These are phyloP conservation scores for Ancistrus triradiatus DNA, from an alignment of 2,113 vertebrate species.

Conservation along the genomic window DNA sequence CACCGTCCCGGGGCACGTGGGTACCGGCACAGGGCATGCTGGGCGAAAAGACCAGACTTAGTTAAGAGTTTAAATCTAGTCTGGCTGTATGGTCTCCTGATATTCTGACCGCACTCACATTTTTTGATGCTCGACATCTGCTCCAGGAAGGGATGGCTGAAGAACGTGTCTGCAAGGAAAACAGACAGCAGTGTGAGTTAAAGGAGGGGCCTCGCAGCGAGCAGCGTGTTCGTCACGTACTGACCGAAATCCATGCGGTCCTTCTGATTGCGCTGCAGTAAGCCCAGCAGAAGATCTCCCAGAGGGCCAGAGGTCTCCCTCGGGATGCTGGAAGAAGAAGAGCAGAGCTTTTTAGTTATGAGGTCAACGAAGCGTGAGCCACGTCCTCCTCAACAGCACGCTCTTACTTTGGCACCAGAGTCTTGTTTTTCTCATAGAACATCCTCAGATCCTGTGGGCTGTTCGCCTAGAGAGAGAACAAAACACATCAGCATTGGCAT, in stretches of 20 bases:
- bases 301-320: constrained; percentile 88
- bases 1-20: constrained; percentile 72
- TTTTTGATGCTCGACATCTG: constrained; percentile 84
- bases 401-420: constrained; percentile 85
- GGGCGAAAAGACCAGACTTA: constrained; percentile 8
- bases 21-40: constrained; percentile 94
- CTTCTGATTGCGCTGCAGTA: constrained; percentile 95
- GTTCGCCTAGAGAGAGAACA: constrained; percentile 73
- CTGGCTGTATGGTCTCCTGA: background rate
- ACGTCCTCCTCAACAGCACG: too few relatives aligned
- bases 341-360: background rate
- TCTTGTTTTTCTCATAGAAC: constrained; percentile 97
- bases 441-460: constrained; percentile 95
- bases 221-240: constrained; percentile 40
- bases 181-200: constrained; percentile 32
- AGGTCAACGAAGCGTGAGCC: background rate
- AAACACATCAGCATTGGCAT: background rate
- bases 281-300: constrained; percentile 80
- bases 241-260: constrained; percentile 94
- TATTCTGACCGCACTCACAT: constrained; percentile 71
- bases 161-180: constrained; percentile 82
- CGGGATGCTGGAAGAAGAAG: constrained; percentile 75
- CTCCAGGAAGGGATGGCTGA: constrained; percentile 90
- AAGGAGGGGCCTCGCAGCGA: background rate
- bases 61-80: background rate